phyloP scores from a whole-genome alignment of 2,113 vertebrate genomes.

The Bostrychus sinensis region DNA sequence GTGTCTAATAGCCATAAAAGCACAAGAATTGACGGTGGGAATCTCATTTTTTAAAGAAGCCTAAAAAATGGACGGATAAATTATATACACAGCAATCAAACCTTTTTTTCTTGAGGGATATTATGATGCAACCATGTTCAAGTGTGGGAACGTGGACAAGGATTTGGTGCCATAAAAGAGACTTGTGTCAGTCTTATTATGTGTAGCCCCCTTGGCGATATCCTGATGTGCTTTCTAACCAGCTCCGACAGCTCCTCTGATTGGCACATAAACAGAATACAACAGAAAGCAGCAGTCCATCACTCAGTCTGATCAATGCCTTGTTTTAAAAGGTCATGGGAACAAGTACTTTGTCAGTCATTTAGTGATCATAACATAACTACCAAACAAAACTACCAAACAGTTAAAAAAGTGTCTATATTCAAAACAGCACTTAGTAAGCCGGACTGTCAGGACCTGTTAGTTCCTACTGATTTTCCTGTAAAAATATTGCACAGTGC shows the following conservation, averaged over 20 bases:
- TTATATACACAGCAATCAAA: slow-evolving; percentile 2
- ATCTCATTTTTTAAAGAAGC: no score
- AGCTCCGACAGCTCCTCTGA: slow-evolving; percentile 45
- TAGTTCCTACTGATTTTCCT: not conserved
- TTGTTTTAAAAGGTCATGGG: slow-evolving; percentile 18
- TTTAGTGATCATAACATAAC: slow-evolving; percentile 14
- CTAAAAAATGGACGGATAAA: not conserved
- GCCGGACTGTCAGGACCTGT: no score
- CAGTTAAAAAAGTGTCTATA: not conserved
- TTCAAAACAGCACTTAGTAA: not conserved
- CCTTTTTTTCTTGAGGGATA: not conserved
- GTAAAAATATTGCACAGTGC: no score
- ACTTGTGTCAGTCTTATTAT: slow-evolving; percentile 44
- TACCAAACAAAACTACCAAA: not conserved
- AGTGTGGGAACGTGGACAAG: slow-evolving; percentile 2
- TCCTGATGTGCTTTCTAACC: slow-evolving; percentile 43
- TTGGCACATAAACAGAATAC: slow-evolving; percentile 45
- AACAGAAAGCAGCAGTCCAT: slow-evolving; percentile 24
- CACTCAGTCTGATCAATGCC: slow-evolving; percentile 33
- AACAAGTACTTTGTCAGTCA: slow-evolving; percentile 28
- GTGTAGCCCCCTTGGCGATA: slow-evolving; percentile 34
- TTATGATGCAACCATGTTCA: slow-evolving; percentile 3
- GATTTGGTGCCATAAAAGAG: slow-evolving; percentile 28
- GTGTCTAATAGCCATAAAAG: slow-evolving; percentile 10
- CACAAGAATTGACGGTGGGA: not conserved